Evolutionary conservation across 2,797 vertebrate species (phyloP).

Genomic region (Hemitrygon akajei): DNA sequence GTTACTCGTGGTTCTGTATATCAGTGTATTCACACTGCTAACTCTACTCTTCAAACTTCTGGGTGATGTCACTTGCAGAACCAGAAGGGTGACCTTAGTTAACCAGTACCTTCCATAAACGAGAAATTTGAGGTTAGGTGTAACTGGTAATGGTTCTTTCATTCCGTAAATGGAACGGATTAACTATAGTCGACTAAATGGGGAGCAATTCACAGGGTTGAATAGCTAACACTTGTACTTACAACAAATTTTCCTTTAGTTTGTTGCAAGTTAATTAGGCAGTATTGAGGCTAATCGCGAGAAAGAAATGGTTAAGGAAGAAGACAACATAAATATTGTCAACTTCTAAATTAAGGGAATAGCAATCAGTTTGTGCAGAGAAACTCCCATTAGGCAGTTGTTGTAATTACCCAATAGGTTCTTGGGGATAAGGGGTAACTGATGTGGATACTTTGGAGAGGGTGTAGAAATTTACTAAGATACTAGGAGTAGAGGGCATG

Average conservation of each 20-base stretch:
- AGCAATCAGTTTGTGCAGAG: background rate
- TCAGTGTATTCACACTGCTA: background rate
- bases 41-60: background rate
- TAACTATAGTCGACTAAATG: background rate
- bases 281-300: background rate
- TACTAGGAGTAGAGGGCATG: too few species aligned
- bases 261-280: background rate
- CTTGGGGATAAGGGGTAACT: background rate
- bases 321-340: background rate
- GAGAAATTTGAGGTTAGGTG: too few species aligned
- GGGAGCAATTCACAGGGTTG: too few species aligned
- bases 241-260: background rate
- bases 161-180: background rate
- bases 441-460: too few species aligned
- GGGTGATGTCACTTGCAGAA: background rate
- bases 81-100: too few species aligned
- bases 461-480: too few species aligned
- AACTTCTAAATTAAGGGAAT: background rate
- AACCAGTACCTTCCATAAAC: too few species aligned
- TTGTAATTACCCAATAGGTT: background rate
- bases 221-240: background rate
- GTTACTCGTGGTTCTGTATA: background rate
- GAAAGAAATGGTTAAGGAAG: background rate
- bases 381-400: background rate
- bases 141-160: too few species aligned